Percentiles rank a stretch among this genome's conserved stretches.
Evolutionary conservation across 2,113 vertebrate species (phyloP).

Genomic region (Dolichallabes microphthalmus): DNA sequence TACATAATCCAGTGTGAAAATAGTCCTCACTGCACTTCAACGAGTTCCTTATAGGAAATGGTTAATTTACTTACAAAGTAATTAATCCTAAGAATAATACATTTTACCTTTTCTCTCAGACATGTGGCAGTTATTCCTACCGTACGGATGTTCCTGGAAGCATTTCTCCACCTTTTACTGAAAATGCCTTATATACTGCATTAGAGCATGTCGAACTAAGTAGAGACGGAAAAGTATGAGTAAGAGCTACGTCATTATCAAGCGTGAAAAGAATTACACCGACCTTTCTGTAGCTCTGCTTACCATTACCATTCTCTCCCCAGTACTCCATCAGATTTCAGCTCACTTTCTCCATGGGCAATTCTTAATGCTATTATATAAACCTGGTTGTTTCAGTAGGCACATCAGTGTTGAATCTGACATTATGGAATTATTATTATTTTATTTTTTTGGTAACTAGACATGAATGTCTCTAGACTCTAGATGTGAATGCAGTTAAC

Average conservation of each 20-base stretch:
- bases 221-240: slow-evolving; percentile 14
- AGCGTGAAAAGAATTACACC: background rate
- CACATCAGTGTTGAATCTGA: background rate
- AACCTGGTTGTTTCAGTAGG: background rate
- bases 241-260: background rate
- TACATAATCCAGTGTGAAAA: background rate
- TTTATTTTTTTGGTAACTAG: background rate
- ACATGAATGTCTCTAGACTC: background rate
- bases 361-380: slow-evolving; percentile 12
- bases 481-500: background rate
- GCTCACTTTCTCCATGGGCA: background rate
- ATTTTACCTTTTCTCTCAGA: background rate
- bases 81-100: background rate
- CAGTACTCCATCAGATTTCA: slow-evolving; percentile 1
- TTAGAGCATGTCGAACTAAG: slow-evolving; percentile 5
- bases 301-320: background rate
- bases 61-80: background rate
- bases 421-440: background rate
- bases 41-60: background rate
- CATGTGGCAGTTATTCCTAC: background rate
- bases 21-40: background rate
- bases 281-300: background rate
- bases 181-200: background rate
- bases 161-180: background rate
- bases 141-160: slow-evolving; percentile 4